Evolutionary conservation across 2,888 invertebrate species (phyloP), one percentile per base, ranked within the genome.

Genomic region (Macroteleia sp.): DNA sequence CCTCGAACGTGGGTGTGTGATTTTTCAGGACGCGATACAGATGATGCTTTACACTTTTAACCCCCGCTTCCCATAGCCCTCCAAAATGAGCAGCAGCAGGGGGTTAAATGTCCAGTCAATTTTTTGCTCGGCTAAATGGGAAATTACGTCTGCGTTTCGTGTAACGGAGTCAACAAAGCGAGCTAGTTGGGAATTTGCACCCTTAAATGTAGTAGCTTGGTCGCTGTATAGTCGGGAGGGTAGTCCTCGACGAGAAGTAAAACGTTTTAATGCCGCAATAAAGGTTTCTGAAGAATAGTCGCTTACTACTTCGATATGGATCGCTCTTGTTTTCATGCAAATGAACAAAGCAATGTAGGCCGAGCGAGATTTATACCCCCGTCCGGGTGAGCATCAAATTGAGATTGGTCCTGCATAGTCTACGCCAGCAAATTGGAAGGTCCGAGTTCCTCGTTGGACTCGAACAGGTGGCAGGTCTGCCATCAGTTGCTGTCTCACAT

Each of bases 371-470:
- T 28, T 22, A 3, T 1, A 1, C 4, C 54, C 54, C 1, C 39
- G 30, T 3, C 66, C 66, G 6, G 19, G 4, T 1, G 3, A 2
- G 0, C 1, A 5, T 0, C 54, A 41, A 5, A 66, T 12, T 10
- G 22, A 9, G 0, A 66, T 0, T 0, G 66, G 54, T 1, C 66
- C 66, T 0, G 66, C 66, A 17, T 54, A 66, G 14, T 66, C 52
- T 1, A 66, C n/a, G 3, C 66, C 54, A 10, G 30, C 12, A 32
- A 10, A 19, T n/a, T 17, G 12, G n/a, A 66, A 66, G 0, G 44
- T 16, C 2, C 32, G 39, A 1, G n/a, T n/a, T 2, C 20, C n/a
- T 3, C 28, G 14, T 1, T 1, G 10, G 5, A 52, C 28, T 4
- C 64, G 64, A 1, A 22, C 42, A 0, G 50, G 3, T 2, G 64